Evolutionary conservation across 1,140 invertebrate species (phyloP).

Genomic region (Ips typographus): DNA sequence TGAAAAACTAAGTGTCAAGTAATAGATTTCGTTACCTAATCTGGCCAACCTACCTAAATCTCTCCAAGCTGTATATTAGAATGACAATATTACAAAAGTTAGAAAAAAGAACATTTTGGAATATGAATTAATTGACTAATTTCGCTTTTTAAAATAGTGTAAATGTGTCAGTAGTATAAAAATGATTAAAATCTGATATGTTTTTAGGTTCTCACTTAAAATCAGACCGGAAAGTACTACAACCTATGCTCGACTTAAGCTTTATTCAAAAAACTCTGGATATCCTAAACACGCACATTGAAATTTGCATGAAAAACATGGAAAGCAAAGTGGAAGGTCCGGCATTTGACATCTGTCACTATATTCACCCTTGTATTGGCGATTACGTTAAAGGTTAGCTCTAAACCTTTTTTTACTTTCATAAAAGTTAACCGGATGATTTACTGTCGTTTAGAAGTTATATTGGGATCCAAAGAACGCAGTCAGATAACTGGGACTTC

Average conservation of each 20-base stretch:
- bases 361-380: slow-evolving; percentile 13
- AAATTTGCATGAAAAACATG: slow-evolving; percentile 26
- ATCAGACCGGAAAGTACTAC: slow-evolving; percentile 27
- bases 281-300: slow-evolving; percentile 23
- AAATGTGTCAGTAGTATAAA: neutral
- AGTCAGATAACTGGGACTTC: slow-evolving; percentile 11
- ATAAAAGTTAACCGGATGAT: neutral
- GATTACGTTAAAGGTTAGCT: slow-evolving; percentile 33
- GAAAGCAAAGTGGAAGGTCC: slow-evolving; percentile 9
- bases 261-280: slow-evolving; percentile 11
- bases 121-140: no score
- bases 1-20: no score
- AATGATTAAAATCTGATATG: slow-evolving; percentile 9
- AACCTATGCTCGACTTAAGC: slow-evolving; percentile 30
- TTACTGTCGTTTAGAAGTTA: slow-evolving; percentile 22
- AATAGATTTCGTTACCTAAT: no score
- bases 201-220: slow-evolving; percentile 31
- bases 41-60: no score
- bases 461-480: slow-evolving; percentile 17
- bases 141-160: no score
- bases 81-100: no score
- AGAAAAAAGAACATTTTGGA: no score
- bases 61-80: no score
- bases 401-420: neutral
- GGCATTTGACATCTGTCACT: slow-evolving; percentile 28